A percentile compares a stretch with the other conserved stretches of the same genome.
phyloP scores from a whole-genome alignment of 2,888 invertebrate species.

The Crematogaster levior region DNA sequence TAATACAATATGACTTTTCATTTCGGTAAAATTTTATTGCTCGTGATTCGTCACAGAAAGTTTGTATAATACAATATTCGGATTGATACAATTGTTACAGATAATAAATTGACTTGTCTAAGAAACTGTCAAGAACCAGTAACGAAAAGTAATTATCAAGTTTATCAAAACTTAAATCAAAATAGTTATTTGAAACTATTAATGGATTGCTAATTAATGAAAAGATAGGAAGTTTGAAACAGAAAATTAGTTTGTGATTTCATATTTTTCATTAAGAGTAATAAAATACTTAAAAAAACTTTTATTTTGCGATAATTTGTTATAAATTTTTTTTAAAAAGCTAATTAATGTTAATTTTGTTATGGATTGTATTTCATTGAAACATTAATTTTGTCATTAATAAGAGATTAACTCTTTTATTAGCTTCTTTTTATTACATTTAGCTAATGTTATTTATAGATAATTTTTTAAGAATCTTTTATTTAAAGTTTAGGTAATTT shows the following conservation, averaged over 20 bases:
- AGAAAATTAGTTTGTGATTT: constrained; percentile 8
- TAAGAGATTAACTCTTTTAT: background rate
- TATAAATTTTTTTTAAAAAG: background rate
- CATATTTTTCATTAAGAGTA: constrained; percentile 3
- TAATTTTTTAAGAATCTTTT: background rate
- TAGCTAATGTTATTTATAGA: background rate
- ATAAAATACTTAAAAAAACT: constrained; percentile 23
- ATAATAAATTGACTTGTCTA: constrained; percentile 3
- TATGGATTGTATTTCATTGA: background rate
- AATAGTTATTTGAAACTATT: constrained; percentile 22
- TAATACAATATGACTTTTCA: background rate
- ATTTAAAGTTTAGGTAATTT: background rate
- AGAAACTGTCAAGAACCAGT: constrained; percentile 18
- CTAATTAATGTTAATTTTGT: background rate
- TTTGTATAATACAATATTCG: constrained; percentile 10
- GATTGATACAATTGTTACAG: constrained; percentile 7
- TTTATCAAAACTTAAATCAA: constrained; percentile 13
- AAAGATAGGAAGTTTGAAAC: constrained; percentile 6
- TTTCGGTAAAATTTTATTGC: background rate
- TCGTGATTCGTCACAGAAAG: background rate
- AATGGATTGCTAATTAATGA: constrained; percentile 24
- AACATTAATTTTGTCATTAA: background rate
- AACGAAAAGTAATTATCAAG: constrained; percentile 2
- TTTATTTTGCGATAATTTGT: background rate
- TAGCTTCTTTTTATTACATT: background rate